Conservation (phyloP, 2,888 invertebrate genomes). For the Anarsia innoxiella region DNA sequence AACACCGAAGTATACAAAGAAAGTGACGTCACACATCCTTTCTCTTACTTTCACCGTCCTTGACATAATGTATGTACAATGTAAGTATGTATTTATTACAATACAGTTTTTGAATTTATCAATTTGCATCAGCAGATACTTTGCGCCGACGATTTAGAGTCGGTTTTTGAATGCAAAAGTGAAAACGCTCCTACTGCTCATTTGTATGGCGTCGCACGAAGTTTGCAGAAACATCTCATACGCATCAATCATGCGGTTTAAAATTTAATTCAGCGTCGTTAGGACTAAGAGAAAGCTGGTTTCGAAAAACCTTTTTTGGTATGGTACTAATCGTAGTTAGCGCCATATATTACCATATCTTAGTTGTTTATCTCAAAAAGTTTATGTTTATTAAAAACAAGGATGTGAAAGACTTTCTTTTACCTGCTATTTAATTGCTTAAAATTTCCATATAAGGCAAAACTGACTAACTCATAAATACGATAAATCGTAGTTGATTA, state of each 20-base stretch:
- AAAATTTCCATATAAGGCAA: too few relatives aligned
- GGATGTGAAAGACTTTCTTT: conserved; percentile 7
- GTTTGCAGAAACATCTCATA: conserved; percentile 22
- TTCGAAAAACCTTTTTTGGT: conserved; percentile 7
- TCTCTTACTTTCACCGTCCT: conserved; percentile 70
- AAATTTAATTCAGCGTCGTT: conserved; percentile 13
- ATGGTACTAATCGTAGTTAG: conserved; percentile 3
- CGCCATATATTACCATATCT: conserved; percentile 5
- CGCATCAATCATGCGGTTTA: conserved; percentile 19
- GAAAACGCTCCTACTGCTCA: background rate
- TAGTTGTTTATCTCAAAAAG: conserved; percentile 6
- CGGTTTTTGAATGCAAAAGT: conserved; percentile 1
- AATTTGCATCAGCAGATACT: background rate
- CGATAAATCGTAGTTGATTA: too few relatives aligned
- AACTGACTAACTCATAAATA: too few relatives aligned
- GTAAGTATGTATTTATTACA: conserved; percentile 12
- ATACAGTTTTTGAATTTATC: conserved; percentile 8
- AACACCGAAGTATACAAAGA: conserved; percentile 12
- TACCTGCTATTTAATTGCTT: too few relatives aligned
- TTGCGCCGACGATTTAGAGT: background rate
- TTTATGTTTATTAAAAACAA: background rate
- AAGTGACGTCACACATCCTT: conserved; percentile 55
- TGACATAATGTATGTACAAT: conserved; percentile 43
- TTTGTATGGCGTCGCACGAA: conserved; percentile 10
- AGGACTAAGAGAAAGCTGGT: conserved; percentile 11